Evolutionary conservation across 2,888 invertebrate genomes (phyloP).

Genomic region (Drosophila nr. perissopoda): DNA sequence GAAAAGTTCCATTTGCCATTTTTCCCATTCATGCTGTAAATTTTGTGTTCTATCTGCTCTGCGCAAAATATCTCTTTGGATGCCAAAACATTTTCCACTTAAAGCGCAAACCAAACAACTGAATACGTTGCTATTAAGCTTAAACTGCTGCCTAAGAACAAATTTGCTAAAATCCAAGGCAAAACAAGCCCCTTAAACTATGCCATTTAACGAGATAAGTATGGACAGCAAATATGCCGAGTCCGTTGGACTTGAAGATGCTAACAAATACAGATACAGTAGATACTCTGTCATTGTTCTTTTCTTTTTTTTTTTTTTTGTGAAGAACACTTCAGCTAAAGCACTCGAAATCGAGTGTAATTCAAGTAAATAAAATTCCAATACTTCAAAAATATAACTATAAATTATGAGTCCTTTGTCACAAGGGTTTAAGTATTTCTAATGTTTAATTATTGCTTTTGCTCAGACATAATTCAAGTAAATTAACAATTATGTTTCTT

Average conservation of each 20-base stretch:
- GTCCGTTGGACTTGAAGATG: not conserved
- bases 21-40: not conserved
- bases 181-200: slow-evolving; percentile 5
- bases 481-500: not conserved
- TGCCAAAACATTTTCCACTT: not conserved
- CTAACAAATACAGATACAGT: not conserved
- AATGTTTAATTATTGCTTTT: not conserved
- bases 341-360: not conserved
- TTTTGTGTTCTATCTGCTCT: not conserved
- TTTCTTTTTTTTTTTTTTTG: not conserved
- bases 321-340: not conserved
- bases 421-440: not conserved
- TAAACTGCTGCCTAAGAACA: not conserved
- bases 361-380: not conserved
- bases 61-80: not conserved
- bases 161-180: not conserved
- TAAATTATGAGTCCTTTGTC: not conserved
- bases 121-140: not conserved
- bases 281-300: not conserved
- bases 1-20: not conserved
- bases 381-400: not conserved
- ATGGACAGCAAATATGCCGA: not conserved
- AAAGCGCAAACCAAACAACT: not conserved
- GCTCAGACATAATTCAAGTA: not conserved
- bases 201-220: not conserved